phyloP scores from a whole-genome alignment of 2,113 vertebrate species.

The Hylia prasina region DNA sequence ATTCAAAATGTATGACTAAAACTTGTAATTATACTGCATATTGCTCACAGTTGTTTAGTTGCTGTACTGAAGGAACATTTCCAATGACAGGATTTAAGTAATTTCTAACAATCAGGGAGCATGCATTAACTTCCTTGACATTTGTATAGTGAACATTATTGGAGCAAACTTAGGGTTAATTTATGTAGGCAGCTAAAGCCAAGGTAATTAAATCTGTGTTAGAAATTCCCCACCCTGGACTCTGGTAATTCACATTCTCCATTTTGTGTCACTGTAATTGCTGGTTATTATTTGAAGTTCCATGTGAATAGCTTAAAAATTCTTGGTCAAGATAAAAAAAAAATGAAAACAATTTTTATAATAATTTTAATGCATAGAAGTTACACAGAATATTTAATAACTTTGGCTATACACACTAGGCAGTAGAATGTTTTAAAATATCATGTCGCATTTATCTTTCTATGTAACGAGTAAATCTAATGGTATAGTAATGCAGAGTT shows the following conservation, averaged over 20 bases:
- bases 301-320: not conserved
- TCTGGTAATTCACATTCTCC: not conserved
- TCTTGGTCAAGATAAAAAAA: not conserved
- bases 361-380: not conserved
- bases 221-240: not conserved
- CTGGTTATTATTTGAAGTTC: not conserved
- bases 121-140: not conserved
- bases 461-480: not conserved
- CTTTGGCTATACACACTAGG: not conserved
- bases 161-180: not conserved
- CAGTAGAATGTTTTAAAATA: not conserved
- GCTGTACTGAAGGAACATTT: not conserved
- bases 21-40: not conserved
- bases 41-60: not conserved
- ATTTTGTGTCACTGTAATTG: not conserved
- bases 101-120: not conserved
- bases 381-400: not conserved
- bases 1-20: not conserved
- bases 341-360: not conserved
- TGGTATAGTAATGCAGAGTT: not conserved
- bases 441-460: not conserved
- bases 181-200: not conserved
- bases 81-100: not conserved
- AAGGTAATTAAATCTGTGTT: not conserved
- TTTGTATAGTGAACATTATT: not conserved